Evolutionary conservation across 2,113 vertebrate species (phyloP).

Genomic region (Pelmatolapia mariae): DNA sequence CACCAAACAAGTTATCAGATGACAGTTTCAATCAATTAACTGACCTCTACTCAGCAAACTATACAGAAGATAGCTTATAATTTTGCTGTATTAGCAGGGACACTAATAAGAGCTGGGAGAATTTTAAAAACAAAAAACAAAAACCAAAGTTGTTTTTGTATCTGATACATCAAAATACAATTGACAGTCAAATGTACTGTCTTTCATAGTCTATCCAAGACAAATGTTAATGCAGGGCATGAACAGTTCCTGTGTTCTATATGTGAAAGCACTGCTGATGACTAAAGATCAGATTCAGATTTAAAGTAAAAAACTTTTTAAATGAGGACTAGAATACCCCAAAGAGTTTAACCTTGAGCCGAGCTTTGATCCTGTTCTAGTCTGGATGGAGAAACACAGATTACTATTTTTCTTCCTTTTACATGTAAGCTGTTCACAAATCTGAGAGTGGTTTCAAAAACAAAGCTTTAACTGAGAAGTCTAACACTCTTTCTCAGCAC

Average conservation of each 20-base stretch:
- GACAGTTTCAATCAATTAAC: background rate
- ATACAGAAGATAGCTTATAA: background rate
- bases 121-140: accelerated
- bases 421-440: background rate
- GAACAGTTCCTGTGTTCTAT: background rate
- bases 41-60: background rate
- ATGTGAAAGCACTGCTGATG: background rate
- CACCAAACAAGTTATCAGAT: background rate
- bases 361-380: background rate
- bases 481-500: background rate
- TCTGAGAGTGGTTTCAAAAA: background rate
- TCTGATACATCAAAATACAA: background rate
- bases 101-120: background rate
- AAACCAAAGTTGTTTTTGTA: background rate
- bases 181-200: background rate
- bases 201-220: background rate
- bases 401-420: background rate
- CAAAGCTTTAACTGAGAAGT: background rate
- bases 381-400: background rate
- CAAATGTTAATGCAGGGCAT: background rate
- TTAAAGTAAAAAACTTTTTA: background rate
- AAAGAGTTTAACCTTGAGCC: too few species aligned
- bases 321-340: background rate
- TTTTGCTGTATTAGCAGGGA: background rate
- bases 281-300: background rate